These are phyloP conservation scores for Pelodiscus sinensis DNA, from an alignment of 2,113 vertebrate species.

Conservation along the genomic window DNA sequence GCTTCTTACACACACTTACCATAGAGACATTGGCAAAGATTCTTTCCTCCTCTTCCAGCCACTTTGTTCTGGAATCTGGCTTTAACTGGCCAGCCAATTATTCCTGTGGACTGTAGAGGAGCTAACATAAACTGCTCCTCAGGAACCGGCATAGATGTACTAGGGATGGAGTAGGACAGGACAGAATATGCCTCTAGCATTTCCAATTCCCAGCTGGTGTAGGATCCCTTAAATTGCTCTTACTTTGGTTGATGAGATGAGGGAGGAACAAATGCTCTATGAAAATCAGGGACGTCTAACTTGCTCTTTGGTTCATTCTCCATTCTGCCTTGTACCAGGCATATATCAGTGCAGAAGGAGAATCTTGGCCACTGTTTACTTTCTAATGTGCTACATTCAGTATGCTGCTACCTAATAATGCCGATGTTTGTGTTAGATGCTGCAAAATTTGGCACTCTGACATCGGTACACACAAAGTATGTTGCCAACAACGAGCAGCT, in stretches of 20 bases:
- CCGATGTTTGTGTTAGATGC: background rate
- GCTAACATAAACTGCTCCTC: background rate
- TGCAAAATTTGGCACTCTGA: background rate
- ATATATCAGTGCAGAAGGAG: background rate
- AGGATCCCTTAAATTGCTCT: background rate
- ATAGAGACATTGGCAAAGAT: background rate
- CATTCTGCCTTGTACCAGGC: background rate
- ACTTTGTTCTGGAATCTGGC: background rate
- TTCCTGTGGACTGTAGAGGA: background rate
- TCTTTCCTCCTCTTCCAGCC: background rate
- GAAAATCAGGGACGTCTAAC: background rate
- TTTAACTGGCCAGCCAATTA: background rate
- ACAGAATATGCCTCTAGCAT: background rate
- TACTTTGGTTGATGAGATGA: background rate
- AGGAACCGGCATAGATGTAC: background rate
- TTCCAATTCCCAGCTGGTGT: background rate
- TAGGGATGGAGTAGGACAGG: background rate
- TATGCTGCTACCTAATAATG: background rate
- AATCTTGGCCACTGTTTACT: background rate
- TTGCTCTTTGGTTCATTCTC: background rate
- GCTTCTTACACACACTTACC: background rate
- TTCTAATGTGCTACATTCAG: background rate
- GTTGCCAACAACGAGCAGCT: slow-evolving; percentile 41
- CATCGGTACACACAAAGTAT: background rate
- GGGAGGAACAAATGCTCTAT: background rate